phyloP scores from a whole-genome alignment of 2,888 invertebrate species.

The Netelia inedita region DNA sequence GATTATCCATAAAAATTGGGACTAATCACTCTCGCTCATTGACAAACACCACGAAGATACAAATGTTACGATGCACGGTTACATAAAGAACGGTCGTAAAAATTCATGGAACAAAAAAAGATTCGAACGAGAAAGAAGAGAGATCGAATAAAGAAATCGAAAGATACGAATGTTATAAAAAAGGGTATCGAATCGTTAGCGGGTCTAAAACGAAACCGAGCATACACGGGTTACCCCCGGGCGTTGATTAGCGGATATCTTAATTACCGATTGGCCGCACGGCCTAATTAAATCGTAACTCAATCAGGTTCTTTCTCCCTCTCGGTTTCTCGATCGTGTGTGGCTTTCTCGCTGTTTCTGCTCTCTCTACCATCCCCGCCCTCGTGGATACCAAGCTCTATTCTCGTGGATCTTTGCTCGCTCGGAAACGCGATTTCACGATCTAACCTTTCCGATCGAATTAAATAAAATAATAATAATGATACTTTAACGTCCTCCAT shows the following conservation, averaged over 20 bases:
- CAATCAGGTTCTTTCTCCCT: slow-evolving; percentile 76
- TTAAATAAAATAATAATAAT: neutral
- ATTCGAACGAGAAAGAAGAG: neutral
- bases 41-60: neutral
- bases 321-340: slow-evolving; percentile 37
- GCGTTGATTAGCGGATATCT: slow-evolving; percentile 82
- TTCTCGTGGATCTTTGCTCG: neutral
- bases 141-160: slow-evolving; percentile 24
- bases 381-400: neutral
- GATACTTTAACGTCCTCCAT: no score
- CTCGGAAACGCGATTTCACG: slow-evolving; percentile 71
- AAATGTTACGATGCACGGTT: neutral
- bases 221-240: slow-evolving; percentile 30
- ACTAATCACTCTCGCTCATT: no score
- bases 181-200: slow-evolving; percentile 60
- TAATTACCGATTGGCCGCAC: slow-evolving; percentile 82
- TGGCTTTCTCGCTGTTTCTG: slow-evolving; percentile 29
- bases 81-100: neutral
- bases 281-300: slow-evolving; percentile 84
- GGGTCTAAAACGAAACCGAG: slow-evolving; percentile 52
- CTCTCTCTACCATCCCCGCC: slow-evolving; percentile 24
- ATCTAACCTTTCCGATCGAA: slow-evolving; percentile 39
- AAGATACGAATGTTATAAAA: slow-evolving; percentile 33
- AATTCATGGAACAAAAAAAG: neutral
- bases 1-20: no score